These are phyloP conservation scores for Sclerodermus sp. DNA, from an alignment of 2,888 invertebrate genomes.

Conservation along the genomic window DNA sequence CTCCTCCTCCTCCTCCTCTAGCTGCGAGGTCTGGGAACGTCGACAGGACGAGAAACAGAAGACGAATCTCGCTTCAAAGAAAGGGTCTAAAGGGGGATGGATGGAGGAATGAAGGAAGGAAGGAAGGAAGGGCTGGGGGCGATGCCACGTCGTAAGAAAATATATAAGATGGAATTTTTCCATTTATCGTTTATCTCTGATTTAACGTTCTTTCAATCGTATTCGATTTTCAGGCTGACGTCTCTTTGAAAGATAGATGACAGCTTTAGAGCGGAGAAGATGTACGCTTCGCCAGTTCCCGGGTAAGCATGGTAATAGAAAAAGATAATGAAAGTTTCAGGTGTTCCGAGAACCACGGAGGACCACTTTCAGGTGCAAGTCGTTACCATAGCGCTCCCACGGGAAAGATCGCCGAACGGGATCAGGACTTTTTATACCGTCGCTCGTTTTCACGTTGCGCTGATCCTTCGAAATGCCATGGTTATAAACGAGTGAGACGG, in stretches of 20 bases:
- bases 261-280: too few species aligned
- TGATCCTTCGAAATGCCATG: neutral
- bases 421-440: neutral
- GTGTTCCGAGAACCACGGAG: neutral
- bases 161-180: neutral
- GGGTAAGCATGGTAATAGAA: neutral
- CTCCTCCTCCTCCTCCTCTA: slow-evolving; percentile 18
- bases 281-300: too few species aligned
- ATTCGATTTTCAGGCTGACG: neutral
- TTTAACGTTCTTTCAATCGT: neutral
- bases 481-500: neutral
- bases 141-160: neutral
- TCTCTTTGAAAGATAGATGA: too few species aligned
- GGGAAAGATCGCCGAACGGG: neutral
- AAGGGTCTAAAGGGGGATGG: neutral
- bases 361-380: too few species aligned
- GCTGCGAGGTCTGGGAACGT: slow-evolving; percentile 20
- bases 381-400: neutral
- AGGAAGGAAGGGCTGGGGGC: neutral
- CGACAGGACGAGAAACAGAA: slow-evolving; percentile 20
- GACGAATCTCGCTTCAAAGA: slow-evolving; percentile 21
- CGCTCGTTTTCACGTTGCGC: neutral
- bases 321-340: neutral
- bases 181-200: neutral
- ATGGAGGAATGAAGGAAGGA: neutral